Percentiles rank a stretch among this genome's conserved stretches.
These are phyloP conservation scores for Cephus pulcher DNA, from an alignment of 2,888 invertebrate genomes.

Conservation along the genomic window DNA sequence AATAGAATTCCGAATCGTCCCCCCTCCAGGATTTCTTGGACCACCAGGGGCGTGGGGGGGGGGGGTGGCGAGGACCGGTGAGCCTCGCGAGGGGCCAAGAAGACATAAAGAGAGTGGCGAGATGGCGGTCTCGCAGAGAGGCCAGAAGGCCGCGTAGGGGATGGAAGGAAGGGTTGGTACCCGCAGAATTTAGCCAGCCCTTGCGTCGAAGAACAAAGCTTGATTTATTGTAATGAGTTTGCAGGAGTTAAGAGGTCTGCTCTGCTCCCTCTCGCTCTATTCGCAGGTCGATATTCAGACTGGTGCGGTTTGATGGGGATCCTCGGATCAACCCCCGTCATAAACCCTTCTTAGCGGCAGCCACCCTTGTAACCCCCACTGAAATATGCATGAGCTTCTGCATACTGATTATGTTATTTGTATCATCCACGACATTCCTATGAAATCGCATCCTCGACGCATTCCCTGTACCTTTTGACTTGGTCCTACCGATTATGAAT, in stretches of 20 bases:
- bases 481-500: background rate
- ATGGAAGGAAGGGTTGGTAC: constrained; percentile 49
- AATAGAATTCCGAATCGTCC: background rate
- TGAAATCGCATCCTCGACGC: constrained; percentile 25
- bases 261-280: constrained; percentile 27
- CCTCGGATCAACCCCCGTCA: constrained; percentile 65
- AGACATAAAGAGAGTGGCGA: constrained; percentile 10
- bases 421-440: constrained; percentile 47
- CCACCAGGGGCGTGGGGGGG: background rate
- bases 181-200: constrained; percentile 60
- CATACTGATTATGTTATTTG: constrained; percentile 66
- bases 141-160: constrained; percentile 22
- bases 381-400: constrained; percentile 64
- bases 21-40: background rate
- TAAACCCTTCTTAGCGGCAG: constrained; percentile 65
- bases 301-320: constrained; percentile 65
- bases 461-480: background rate
- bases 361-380: constrained; percentile 43
- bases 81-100: background rate
- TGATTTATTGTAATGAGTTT: constrained; percentile 68
- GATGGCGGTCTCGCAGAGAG: background rate
- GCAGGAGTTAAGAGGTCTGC: constrained; percentile 65
- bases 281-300: constrained; percentile 58
- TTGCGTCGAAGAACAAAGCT: constrained; percentile 65
- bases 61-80: no score